phyloP scores from a whole-genome alignment of 1,140 invertebrate genomes.

The Holotrichia oblita region DNA sequence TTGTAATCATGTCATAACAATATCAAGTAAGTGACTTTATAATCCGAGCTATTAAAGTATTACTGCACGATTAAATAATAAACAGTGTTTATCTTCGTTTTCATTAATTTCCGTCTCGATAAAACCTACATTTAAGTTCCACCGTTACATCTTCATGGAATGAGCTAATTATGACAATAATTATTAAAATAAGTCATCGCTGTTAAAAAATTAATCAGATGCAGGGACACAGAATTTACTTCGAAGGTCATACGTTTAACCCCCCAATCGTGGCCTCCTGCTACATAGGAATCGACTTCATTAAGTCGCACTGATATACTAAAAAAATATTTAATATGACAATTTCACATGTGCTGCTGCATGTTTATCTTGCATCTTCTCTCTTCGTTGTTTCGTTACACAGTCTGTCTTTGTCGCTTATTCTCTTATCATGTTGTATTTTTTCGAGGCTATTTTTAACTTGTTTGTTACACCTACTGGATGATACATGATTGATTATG shows the following conservation, averaged over 20 bases:
- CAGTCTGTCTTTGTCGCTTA: not conserved
- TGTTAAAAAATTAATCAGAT: not conserved
- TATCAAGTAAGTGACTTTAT: not conserved
- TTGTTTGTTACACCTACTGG: constrained; percentile 22
- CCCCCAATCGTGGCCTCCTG: constrained; percentile 23
- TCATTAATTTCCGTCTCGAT: not conserved
- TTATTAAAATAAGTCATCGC: constrained; percentile 2
- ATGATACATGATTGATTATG: constrained; percentile 23
- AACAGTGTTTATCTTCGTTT: not conserved
- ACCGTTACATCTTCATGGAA: not conserved
- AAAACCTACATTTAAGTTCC: not conserved
- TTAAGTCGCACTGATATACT: constrained; percentile 19
- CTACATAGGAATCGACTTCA: constrained; percentile 23
- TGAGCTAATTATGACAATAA: not conserved
- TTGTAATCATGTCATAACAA: constrained; percentile 6
- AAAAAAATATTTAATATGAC: constrained; percentile 37
- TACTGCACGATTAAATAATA: not conserved
- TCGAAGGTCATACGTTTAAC: constrained; percentile 5
- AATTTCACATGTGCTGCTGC: constrained; percentile 33
- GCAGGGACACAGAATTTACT: not conserved
- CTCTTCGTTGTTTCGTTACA: not conserved
- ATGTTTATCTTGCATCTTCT: constrained; percentile 18
- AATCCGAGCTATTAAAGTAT: not conserved
- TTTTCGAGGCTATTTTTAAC: constrained; percentile 28
- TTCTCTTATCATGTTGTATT: constrained; percentile 3